Evolutionary conservation across 2,113 vertebrate species (phyloP), one percentile per base, ranked within the genome.

Genomic region (Platysternon megacephalum): DNA sequence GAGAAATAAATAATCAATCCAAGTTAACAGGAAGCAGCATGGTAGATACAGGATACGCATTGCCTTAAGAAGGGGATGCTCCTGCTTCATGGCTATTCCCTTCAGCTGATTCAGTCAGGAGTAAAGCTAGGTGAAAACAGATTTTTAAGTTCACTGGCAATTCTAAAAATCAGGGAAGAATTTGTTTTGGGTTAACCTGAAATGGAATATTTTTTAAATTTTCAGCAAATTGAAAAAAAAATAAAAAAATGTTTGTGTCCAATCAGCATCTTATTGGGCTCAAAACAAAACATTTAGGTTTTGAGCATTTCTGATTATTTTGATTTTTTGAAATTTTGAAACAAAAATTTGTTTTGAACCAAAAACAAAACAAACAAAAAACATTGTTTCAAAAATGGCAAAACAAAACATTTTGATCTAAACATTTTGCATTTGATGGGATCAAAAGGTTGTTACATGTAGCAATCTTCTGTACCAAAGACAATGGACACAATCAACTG

Each of bases 21-120:
- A 68, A 92, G 52, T 52, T 42, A 1, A 3, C 78, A 13, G 68
- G 19, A 4, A 65, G 24, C 4, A 0, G 12, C 9, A 74, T 84
- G 52, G 72, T 86, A 83, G 44, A 80, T 0, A 0, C 0, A 0
- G 13, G 16, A 29, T 1, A 11, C 6, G 5, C 0, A 0, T 8
- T 55, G 8, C 16, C 79, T 48, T 76, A 28, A 88, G 61, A n/a
- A 88, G 24, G 68, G 52, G 74, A 26, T 3, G 8, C 32, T 82
- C 32, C 39, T 86, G 68, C 22, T 46, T 79, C 83, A 24, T 1
- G 1, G 84, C 16, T 2, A 0, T 8, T 8, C 89, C 35, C 26
- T 76, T 65, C 82, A 79, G 32, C 26, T 78, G 3, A n/a, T 61
- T 44, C 0, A 6, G 42, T 44, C 32, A 80, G 79, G 19, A 53